phyloP scores from a whole-genome alignment of 1,140 invertebrate genomes.

The Drosophila ercepeae region DNA sequence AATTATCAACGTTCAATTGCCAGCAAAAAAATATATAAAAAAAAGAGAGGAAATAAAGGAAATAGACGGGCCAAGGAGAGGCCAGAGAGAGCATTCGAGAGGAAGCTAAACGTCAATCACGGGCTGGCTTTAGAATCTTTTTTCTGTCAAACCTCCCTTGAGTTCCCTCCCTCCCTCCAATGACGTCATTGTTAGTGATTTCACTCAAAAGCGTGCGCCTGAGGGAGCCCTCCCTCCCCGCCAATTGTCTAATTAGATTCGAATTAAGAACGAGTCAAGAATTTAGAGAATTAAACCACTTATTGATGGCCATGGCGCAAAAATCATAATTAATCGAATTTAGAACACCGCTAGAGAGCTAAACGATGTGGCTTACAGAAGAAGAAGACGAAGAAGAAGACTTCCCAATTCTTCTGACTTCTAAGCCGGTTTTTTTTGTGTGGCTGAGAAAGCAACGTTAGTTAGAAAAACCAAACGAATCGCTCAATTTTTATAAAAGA shows the following conservation, averaged over 20 bases:
- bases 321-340: conserved; percentile 75
- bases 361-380: conserved; percentile 36
- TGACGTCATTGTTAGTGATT: conserved; percentile 59
- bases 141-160: conserved; percentile 10
- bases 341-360: conserved; percentile 74
- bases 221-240: conserved; percentile 10
- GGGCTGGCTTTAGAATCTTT: conserved; percentile 33
- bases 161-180: conserved; percentile 6
- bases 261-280: conserved; percentile 53
- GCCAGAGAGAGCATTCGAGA: conserved; percentile 52
- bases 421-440: conserved; percentile 57
- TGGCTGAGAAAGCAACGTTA: conserved; percentile 49
- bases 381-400: no score
- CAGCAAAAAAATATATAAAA: not conserved
- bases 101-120: conserved; percentile 69
- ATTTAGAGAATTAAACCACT: conserved; percentile 45
- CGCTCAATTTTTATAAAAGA: conserved; percentile 41
- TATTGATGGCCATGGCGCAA: conserved; percentile 51
- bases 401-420: no score
- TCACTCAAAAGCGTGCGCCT: no score
- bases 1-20: conserved; percentile 75
- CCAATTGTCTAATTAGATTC: conserved; percentile 74
- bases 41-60: conserved; percentile 14
- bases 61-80: conserved; percentile 14
- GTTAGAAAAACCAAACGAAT: conserved; percentile 20